Percentiles rank a stretch among this genome's conserved stretches.
Evolutionary conservation across 1,140 invertebrate species (phyloP).

Genomic region (Venustaconcha ellipsiformis): DNA sequence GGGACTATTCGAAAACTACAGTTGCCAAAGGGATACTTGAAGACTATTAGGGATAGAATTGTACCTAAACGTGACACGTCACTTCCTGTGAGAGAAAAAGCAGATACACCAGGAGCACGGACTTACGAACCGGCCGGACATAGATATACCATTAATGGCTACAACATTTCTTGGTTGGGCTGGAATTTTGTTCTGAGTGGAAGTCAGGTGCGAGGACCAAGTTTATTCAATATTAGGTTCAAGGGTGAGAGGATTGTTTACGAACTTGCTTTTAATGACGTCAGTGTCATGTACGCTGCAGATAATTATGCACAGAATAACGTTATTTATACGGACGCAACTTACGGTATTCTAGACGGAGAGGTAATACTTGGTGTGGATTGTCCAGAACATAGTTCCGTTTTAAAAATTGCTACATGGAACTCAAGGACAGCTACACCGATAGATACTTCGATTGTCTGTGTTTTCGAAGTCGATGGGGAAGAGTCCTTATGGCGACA

Average conservation of each 20-base stretch:
- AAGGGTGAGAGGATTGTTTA: slow-evolving; percentile 38
- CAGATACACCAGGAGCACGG: slow-evolving; percentile 23
- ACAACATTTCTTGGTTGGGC: slow-evolving; percentile 40
- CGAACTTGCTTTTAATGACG: slow-evolving; percentile 47
- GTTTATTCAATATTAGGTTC: slow-evolving; percentile 43
- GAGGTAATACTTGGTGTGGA: slow-evolving; percentile 37
- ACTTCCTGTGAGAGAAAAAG: slow-evolving; percentile 24
- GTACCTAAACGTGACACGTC: slow-evolving; percentile 23
- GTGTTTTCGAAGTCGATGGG: slow-evolving; percentile 41
- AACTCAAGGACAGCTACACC: slow-evolving; percentile 4
- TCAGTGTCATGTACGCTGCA: slow-evolving; percentile 36
- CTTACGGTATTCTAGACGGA: slow-evolving; percentile 31
- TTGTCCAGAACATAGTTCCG: slow-evolving; percentile 44
- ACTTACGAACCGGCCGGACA: slow-evolving; percentile 49
- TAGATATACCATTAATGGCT: slow-evolving; percentile 39
- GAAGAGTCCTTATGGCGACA: slow-evolving; percentile 39
- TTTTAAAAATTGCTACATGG: slow-evolving; percentile 28
- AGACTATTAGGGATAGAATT: slow-evolving; percentile 18
- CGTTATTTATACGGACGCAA: slow-evolving; percentile 37
- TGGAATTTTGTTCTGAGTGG: slow-evolving; percentile 48
- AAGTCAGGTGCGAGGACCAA: slow-evolving; percentile 32
- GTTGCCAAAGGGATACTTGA: slow-evolving; percentile 20
- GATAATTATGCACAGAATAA: slow-evolving; percentile 28
- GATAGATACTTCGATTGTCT: slow-evolving; percentile 24
- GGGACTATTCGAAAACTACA: slow-evolving; percentile 9